Conservation (phyloP, 2,113 vertebrate genomes). For the Cairina moschata region DNA sequence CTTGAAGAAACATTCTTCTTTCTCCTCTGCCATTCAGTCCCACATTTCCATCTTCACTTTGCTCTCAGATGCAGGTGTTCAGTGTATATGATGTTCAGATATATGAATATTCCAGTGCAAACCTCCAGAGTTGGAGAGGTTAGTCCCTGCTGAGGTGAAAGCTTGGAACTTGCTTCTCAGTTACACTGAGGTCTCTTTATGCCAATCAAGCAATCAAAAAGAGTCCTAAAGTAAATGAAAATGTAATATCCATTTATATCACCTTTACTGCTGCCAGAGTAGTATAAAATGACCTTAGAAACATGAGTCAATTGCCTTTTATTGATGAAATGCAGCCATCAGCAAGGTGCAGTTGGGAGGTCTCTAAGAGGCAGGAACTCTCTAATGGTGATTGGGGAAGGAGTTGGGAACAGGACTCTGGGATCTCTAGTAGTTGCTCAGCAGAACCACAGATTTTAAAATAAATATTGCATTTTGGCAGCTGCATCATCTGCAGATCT, state of each 20-base stretch:
- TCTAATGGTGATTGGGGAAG: background rate
- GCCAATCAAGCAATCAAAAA: background rate
- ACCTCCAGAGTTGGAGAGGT: background rate
- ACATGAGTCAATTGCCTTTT: background rate
- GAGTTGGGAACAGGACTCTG: background rate
- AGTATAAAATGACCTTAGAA: slow-evolving; percentile 21
- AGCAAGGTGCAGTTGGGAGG: background rate
- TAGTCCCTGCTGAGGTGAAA: background rate
- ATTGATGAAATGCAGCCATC: background rate
- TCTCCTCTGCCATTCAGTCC: background rate
- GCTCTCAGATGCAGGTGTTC: background rate
- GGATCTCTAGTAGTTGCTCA: background rate
- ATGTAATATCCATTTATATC: background rate
- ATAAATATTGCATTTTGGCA: background rate
- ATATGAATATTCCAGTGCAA: background rate
- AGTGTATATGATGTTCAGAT: background rate
- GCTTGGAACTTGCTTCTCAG: background rate
- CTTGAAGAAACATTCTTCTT: background rate
- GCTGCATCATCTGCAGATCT: background rate
- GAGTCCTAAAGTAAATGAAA: slow-evolving; percentile 7
- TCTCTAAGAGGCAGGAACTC: background rate
- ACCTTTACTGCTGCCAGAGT: background rate
- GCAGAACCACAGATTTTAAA: background rate
- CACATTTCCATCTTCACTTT: background rate
- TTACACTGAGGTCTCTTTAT: background rate